Percentiles rank a stretch among this genome's conserved stretches.
Conservation (phyloP, 1,140 invertebrate genomes). For the Magallana gigas region DNA sequence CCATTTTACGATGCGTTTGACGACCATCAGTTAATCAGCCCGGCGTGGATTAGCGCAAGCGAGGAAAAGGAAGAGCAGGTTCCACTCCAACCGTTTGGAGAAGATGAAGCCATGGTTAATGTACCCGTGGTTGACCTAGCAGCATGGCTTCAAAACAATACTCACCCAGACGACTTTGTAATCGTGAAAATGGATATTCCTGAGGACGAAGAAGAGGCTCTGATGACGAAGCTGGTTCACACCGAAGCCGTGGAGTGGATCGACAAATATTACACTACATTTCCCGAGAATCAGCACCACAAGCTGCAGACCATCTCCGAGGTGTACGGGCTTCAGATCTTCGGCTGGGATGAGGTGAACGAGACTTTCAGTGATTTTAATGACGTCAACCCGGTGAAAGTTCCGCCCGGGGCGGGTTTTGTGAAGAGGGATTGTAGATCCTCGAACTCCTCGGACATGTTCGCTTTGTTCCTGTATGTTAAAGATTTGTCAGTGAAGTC, state of each 20-base stretch:
- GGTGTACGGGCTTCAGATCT: constrained; percentile 34
- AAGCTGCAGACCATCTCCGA: constrained; percentile 47
- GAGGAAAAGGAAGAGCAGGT: constrained; percentile 28
- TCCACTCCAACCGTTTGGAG: constrained; percentile 6
- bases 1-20: constrained; percentile 48
- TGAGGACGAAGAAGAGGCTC: constrained; percentile 47
- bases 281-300: constrained; percentile 6
- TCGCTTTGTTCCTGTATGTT: constrained; percentile 49
- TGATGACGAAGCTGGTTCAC: constrained; percentile 33
- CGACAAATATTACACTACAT: constrained; percentile 60
- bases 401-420: background rate
- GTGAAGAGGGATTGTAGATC: constrained; percentile 48
- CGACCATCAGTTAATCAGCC: constrained; percentile 48
- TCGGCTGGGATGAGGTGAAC: constrained; percentile 52
- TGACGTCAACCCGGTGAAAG: constrained; percentile 36
- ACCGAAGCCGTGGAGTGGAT: constrained; percentile 61
- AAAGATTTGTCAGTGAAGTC: background rate
- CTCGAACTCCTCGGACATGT: constrained; percentile 35
- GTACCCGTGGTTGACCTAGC: constrained; percentile 50
- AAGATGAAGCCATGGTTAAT: background rate
- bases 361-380: constrained; percentile 60
- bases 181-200: constrained; percentile 56
- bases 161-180: constrained; percentile 61
- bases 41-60: background rate
- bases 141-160: constrained; percentile 53